Evolutionary conservation across 2,888 invertebrate genomes (phyloP).

Genomic region (Malachius bipustulatus): DNA sequence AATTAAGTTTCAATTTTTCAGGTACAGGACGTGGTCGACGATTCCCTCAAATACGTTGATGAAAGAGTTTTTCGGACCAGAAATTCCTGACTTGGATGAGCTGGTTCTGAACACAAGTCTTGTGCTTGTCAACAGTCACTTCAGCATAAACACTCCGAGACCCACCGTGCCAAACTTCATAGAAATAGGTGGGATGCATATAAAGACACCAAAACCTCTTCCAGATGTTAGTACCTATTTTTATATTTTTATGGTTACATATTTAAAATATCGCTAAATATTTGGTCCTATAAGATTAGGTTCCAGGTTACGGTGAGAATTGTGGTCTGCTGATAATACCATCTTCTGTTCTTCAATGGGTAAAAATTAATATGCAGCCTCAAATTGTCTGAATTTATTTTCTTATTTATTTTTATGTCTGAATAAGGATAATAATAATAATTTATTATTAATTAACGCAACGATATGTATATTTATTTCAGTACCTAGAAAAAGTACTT

Average conservation of each 20-base stretch:
- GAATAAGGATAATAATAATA: no score
- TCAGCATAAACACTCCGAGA: slow-evolving; percentile 44
- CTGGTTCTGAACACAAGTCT: slow-evolving; percentile 43
- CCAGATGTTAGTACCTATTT: slow-evolving; percentile 33
- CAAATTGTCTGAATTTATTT: no score
- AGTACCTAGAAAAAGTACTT: slow-evolving; percentile 25
- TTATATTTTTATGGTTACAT: no score
- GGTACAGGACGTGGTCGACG: not conserved
- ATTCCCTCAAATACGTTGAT: slow-evolving; percentile 35
- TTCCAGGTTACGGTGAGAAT: no score
- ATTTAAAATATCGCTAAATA: slow-evolving; percentile 10
- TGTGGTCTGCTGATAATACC: no score
- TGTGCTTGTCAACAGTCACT: slow-evolving; percentile 45
- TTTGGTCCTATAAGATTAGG: no score
- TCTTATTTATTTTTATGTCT: no score
- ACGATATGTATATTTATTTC: no score
- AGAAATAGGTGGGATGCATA: slow-evolving; percentile 46
- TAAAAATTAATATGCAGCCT: no score
- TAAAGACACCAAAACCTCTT: slow-evolving; percentile 36
- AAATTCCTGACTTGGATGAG: slow-evolving; percentile 36
- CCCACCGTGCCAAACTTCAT: slow-evolving; percentile 43
- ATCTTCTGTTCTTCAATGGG: no score
- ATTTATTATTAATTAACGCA: no score
- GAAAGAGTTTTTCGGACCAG: slow-evolving; percentile 40
- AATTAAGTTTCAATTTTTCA: no score